These are phyloP conservation scores for Galbula dea DNA, from an alignment of 2,113 vertebrate species.

Conservation along the genomic window DNA sequence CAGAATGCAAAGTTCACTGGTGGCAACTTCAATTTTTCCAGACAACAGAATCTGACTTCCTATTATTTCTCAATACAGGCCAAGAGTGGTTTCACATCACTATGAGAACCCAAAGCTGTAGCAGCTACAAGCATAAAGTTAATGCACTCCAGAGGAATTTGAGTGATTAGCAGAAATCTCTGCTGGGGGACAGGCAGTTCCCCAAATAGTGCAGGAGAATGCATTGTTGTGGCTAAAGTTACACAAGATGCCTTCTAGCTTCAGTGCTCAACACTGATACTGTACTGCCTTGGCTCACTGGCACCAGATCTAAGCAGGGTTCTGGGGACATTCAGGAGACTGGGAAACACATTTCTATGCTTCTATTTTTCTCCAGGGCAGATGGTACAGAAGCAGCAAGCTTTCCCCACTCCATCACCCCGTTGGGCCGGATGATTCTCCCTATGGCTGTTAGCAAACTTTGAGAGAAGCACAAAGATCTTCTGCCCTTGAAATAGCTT, in stretches of 20 bases:
- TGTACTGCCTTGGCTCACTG: background rate
- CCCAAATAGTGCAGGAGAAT: background rate
- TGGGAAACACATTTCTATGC: background rate
- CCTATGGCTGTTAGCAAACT: background rate
- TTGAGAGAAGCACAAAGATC: background rate
- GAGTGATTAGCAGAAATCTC: background rate
- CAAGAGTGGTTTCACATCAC: background rate
- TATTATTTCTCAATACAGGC: background rate
- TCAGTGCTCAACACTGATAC: background rate
- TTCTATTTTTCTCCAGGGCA: background rate
- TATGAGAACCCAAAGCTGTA: background rate
- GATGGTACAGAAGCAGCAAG: background rate
- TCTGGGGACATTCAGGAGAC: background rate
- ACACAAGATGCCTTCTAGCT: background rate
- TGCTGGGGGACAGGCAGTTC: background rate
- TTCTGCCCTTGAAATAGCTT: background rate
- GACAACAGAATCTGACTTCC: background rate
- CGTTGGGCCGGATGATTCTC: background rate
- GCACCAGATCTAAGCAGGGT: background rate
- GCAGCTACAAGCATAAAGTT: background rate
- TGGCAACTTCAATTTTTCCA: background rate
- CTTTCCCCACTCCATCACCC: background rate
- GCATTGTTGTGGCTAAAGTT: background rate
- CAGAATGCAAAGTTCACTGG: background rate
- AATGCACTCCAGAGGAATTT: background rate